These are phyloP conservation scores for Nematopogon swammerdamellus DNA, from an alignment of 2,888 invertebrate genomes.

Conservation along the genomic window DNA sequence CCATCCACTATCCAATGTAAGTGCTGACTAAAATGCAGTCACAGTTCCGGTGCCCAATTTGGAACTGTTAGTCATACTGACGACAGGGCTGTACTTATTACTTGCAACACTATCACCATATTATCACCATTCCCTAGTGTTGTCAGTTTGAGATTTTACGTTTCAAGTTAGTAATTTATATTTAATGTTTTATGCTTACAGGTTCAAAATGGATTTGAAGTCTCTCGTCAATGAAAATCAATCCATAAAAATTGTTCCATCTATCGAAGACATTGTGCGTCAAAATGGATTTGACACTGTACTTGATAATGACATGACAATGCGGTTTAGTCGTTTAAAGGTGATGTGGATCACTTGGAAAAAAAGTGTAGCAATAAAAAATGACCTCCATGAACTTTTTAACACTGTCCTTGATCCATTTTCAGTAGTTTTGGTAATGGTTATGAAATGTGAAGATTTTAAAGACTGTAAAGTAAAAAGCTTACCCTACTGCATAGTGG, in stretches of 20 bases:
- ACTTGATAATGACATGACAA: conserved; percentile 29
- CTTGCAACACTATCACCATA: too few relatives aligned
- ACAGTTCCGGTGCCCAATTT: too few relatives aligned
- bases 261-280: conserved; percentile 37
- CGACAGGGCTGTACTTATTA: too few relatives aligned
- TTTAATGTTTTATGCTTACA: too few relatives aligned
- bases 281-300: conserved; percentile 36
- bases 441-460: conserved; percentile 61
- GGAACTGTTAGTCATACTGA: too few relatives aligned
- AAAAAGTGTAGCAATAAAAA: conserved; percentile 48
- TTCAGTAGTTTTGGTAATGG: conserved; percentile 53
- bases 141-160: too few relatives aligned
- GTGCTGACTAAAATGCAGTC: too few relatives aligned
- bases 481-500: conserved; percentile 60
- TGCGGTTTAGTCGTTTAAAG: conserved; percentile 43
- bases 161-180: too few relatives aligned
- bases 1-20: too few relatives aligned
- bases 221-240: conserved; percentile 30
- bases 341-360: conserved; percentile 51
- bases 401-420: conserved; percentile 55
- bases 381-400: conserved; percentile 45
- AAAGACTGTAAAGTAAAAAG: conserved; percentile 61
- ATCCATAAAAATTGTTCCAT: conserved; percentile 45
- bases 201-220: conserved; percentile 22
- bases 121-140: too few relatives aligned